Percentiles rank a stretch among this genome's conserved stretches.
phyloP scores from a whole-genome alignment of 2,797 vertebrate genomes.

The Cyprinella venusta region DNA sequence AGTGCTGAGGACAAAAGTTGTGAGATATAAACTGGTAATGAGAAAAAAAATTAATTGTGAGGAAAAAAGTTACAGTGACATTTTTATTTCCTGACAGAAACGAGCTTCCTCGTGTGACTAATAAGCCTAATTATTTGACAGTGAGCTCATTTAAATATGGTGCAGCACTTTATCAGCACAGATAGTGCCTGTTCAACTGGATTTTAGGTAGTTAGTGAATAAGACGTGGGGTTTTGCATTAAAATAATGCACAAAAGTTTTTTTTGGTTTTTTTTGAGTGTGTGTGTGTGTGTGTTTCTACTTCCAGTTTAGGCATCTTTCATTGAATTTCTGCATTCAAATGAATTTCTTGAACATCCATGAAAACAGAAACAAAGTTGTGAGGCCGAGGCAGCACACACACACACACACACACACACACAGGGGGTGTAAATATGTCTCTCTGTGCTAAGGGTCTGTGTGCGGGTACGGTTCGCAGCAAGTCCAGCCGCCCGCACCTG shows the following conservation, averaged over 20 bases:
- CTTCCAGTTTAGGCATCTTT: neutral
- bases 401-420: neutral
- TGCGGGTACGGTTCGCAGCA: conserved; percentile 68
- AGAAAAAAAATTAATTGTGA: neutral
- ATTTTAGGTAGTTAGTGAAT: neutral
- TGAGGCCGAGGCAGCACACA: neutral
- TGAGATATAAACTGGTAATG: neutral
- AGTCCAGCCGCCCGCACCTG: conserved; percentile 80
- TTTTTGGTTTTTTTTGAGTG: too few relatives aligned
- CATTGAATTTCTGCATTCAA: neutral
- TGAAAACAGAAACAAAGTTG: conserved; percentile 49
- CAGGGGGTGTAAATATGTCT: conserved; percentile 69
- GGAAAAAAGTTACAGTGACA: neutral
- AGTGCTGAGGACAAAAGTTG: neutral
- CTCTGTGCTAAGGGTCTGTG: conserved; percentile 62
- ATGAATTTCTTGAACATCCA: conserved; percentile 26
- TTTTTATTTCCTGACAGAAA: neutral
- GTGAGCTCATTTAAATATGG: neutral
- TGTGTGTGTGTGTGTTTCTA: neutral
- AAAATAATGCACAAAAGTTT: neutral
- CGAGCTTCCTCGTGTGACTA: neutral
- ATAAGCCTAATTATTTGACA: neutral
- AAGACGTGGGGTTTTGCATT: neutral
- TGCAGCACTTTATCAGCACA: neutral
- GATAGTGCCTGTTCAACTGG: neutral